Conservation (phyloP, 2,888 invertebrate genomes). For the Petrolisthes manimaculis region DNA sequence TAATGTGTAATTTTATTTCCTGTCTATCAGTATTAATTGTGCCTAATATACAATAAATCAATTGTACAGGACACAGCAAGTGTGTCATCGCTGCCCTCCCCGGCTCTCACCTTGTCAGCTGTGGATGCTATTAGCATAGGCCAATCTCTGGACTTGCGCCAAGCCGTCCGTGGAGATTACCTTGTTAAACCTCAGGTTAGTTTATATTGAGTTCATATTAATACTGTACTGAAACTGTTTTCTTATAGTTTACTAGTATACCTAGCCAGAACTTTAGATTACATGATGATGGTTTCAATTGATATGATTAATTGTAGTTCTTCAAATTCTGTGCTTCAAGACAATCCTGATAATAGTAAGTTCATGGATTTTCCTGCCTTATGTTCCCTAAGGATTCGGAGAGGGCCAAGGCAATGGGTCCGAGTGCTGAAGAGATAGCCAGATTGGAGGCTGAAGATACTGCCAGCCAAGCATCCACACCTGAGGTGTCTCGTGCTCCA, state of each 20-base stretch:
- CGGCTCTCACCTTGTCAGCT: conserved; percentile 43
- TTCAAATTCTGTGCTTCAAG: not conserved
- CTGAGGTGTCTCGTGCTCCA: conserved; percentile 50
- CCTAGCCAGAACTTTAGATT: too few relatives aligned
- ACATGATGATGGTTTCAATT: too few relatives aligned
- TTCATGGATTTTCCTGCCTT: not conserved
- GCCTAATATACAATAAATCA: not conserved
- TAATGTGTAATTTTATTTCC: too few relatives aligned
- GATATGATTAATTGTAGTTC: too few relatives aligned
- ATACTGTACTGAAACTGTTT: not conserved
- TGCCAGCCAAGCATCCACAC: conserved; percentile 53
- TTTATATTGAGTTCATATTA: not conserved
- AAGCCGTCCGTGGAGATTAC: conserved; percentile 77
- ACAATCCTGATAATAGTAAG: not conserved
- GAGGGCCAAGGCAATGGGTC: conserved; percentile 54
- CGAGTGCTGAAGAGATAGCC: conserved; percentile 52
- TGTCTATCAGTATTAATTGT: too few relatives aligned
- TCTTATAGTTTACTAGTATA: too few relatives aligned
- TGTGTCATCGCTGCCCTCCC: conserved; percentile 53
- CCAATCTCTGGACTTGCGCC: conserved; percentile 73
- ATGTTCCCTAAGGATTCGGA: conserved; percentile 40
- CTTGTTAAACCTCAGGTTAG: conserved; percentile 76
- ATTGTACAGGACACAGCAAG: conserved; percentile 44
- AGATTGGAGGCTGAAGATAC: conserved; percentile 53
- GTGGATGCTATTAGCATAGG: conserved; percentile 57